These are phyloP conservation scores for Trichonephila clavipes DNA, from an alignment of 1,140 invertebrate genomes.

Conservation along the genomic window DNA sequence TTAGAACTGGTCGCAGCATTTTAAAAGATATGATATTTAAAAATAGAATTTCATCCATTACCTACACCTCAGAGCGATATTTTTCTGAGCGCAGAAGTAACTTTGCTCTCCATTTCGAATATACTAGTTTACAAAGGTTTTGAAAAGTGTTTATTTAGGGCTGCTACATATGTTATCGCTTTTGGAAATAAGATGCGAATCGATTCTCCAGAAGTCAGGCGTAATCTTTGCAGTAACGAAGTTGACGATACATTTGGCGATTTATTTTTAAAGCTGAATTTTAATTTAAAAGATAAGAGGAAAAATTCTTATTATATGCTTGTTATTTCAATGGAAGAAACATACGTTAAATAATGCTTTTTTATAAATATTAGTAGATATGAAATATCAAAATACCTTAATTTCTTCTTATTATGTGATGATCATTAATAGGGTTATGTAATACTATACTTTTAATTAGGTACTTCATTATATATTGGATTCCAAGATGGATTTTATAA, in stretches of 20 bases:
- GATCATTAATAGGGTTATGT: no score
- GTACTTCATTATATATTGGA: no score
- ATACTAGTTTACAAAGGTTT: not conserved
- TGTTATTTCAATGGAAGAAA: no score
- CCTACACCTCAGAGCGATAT: not conserved
- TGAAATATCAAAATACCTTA: no score
- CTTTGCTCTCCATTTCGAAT: constrained; percentile 8
- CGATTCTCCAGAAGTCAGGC: constrained; percentile 19
- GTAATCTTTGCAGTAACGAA: not conserved
- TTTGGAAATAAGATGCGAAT: not conserved
- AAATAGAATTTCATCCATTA: constrained; percentile 34
- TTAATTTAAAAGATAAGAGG: no score
- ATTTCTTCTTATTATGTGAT: no score
- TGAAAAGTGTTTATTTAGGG: constrained; percentile 54
- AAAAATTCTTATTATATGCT: no score
- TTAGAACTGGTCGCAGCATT: constrained; percentile 1
- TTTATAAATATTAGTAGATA: no score
- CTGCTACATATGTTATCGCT: constrained; percentile 50
- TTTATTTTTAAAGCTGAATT: not conserved
- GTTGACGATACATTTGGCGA: not conserved
- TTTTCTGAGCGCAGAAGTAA: constrained; percentile 3
- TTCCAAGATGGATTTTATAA: no score
- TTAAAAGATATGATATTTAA: constrained; percentile 33
- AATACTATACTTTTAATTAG: no score
- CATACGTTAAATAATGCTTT: no score